Evolutionary conservation across 2,113 vertebrate species (phyloP).

Genomic region (Mesoclemmys tuberculata): DNA sequence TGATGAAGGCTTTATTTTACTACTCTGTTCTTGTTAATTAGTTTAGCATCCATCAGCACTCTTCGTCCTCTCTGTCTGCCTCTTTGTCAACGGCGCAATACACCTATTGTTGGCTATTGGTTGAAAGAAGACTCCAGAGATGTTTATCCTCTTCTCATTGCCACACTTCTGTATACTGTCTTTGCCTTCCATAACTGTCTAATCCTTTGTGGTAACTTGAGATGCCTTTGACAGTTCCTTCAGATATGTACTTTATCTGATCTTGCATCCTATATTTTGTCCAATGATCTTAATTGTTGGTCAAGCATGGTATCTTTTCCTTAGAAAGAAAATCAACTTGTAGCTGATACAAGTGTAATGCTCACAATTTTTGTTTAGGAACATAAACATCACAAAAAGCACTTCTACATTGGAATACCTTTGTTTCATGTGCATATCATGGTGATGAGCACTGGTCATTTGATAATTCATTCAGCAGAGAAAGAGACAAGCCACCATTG

Average conservation of each 20-base stretch:
- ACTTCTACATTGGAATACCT: neutral
- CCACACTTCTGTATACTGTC: neutral
- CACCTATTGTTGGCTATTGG: neutral
- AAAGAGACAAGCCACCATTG: neutral
- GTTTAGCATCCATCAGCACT: neutral
- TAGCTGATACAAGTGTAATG: neutral
- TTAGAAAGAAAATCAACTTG: neutral
- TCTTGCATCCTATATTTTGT: neutral
- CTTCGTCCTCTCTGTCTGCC: too few species aligned
- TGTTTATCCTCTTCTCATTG: neutral
- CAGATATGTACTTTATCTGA: neutral
- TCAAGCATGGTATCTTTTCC: neutral
- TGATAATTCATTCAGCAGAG: neutral
- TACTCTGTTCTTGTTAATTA: neutral
- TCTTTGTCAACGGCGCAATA: neutral
- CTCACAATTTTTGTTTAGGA: neutral
- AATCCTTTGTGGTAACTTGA: neutral
- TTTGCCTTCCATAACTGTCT: too few species aligned
- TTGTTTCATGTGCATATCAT: neutral
- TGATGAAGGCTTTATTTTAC: neutral
- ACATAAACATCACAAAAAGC: neutral
- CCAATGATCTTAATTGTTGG: neutral
- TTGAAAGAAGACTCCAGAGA: neutral
- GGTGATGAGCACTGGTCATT: neutral
- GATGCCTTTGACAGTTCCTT: neutral